Conservation (phyloP, 2,888 invertebrate species). For the Drosophila niveifrons region DNA sequence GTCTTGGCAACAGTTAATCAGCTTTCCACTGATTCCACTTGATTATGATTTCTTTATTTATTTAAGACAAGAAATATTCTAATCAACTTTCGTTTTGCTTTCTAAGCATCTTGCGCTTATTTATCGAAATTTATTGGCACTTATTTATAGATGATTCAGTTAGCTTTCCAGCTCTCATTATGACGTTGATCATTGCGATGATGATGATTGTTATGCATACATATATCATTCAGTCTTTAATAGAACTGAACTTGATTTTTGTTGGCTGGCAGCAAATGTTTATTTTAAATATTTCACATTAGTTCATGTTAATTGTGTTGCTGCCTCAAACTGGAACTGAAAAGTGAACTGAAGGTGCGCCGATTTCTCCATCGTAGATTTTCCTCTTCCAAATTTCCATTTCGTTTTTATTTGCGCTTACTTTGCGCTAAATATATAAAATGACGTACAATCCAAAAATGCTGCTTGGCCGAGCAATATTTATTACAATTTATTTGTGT, state of each 20-base stretch:
- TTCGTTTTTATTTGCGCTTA: constrained; percentile 6
- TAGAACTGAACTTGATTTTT: constrained; percentile 63
- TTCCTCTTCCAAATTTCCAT: constrained; percentile 1
- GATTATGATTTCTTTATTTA: constrained; percentile 41
- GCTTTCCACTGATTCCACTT: constrained; percentile 6
- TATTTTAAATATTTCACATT: constrained; percentile 71
- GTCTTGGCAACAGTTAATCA: constrained; percentile 2
- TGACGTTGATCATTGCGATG: constrained; percentile 24
- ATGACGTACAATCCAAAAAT: constrained; percentile 72
- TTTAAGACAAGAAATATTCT: constrained; percentile 29
- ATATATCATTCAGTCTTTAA: constrained; percentile 26
- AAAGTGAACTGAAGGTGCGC: constrained; percentile 31
- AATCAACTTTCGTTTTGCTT: constrained; percentile 51
- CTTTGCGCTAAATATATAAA: constrained; percentile 68
- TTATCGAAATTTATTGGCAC: constrained; percentile 57
- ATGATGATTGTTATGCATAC: constrained; percentile 27
- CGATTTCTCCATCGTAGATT: constrained; percentile 7
- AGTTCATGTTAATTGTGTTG: constrained; percentile 60
- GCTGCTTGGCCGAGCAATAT: constrained; percentile 57
- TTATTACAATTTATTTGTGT: constrained; percentile 74
- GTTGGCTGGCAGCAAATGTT: constrained; percentile 49
- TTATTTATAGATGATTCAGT: constrained; percentile 62
- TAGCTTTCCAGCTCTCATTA: constrained; percentile 40
- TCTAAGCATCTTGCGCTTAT: constrained; percentile 35
- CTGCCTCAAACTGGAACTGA: constrained; percentile 41